Evolutionary conservation across 64 coral and sea anemone genomes (phyloP), one percentile per base, ranked within the genome.

Genomic region (Pocillopora damicornis): DNA sequence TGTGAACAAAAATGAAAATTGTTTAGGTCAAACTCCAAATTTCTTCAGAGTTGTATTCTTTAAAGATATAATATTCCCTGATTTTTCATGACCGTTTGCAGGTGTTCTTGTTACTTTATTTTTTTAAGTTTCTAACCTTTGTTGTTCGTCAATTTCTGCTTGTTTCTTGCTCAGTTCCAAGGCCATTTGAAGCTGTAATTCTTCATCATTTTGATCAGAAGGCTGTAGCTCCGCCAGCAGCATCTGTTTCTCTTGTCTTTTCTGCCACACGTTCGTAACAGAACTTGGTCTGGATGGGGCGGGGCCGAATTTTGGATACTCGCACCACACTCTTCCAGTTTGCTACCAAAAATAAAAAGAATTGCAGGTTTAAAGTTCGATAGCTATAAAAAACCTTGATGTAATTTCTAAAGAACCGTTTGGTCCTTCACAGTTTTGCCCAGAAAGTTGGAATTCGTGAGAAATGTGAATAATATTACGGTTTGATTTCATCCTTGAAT

Each of bases 91-190:
- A 30, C 30, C 30, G 30, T 30, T 30, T 30, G 30, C 30, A 30
- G 30, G 30, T 30, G 30, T 30, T 30, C 30, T 30, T 30, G 30
- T 64, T 0, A 64, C 62, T 16, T 64, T 64, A 64, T 64, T 16
- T 64, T 18, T 18, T 30, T 30, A 30, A 30, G 37, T 83, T n/a
- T 25, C 17, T 25, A 30, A 85, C 81, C 81, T 85, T 73, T 85
- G 81, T 9, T 85, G 81, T 15, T 37, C 81, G n/a, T 85, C 81
- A 73, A 85, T 85, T 58, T 85, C 81, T 42, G 64, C 64, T 23
- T 85, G 81, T 65, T 85, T 68, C 51, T 58, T 85, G 68, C 81
- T 85, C 12, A 84, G 38, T 65, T 84, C 81, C n/a, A 85, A 45
- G 20, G 81, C 81, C 16, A 85, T 58, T 37, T 73, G 10, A 8